phyloP scores from a whole-genome alignment of 2,888 invertebrate genomes.

The Hypomecis punctinalis region DNA sequence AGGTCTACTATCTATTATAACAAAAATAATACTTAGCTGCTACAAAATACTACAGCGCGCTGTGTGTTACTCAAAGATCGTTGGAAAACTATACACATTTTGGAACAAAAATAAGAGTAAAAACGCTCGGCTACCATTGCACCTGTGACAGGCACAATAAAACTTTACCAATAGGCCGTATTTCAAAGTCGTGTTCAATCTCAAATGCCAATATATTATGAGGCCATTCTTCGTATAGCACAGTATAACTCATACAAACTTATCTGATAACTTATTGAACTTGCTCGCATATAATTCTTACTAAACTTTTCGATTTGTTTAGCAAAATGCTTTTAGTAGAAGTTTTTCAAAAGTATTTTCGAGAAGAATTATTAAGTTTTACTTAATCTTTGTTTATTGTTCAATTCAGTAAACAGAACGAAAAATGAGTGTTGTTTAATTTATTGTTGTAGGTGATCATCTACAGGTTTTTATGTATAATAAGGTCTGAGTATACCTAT shows the following conservation, averaged over 20 bases:
- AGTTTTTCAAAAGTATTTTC: too few species aligned
- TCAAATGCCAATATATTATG: slow-evolving; percentile 81
- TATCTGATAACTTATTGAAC: slow-evolving; percentile 68
- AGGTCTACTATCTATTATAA: too few species aligned
- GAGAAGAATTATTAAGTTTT: too few species aligned
- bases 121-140: slow-evolving; percentile 67
- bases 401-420: too few species aligned
- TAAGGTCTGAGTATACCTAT: too few species aligned
- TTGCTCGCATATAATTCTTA: slow-evolving; percentile 70
- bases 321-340: neutral
- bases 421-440: too few species aligned
- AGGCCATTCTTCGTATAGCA: slow-evolving; percentile 68
- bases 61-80: slow-evolving; percentile 46
- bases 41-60: too few species aligned
- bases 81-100: slow-evolving; percentile 45
- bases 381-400: too few species aligned
- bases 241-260: slow-evolving; percentile 71
- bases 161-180: slow-evolving; percentile 83
- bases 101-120: slow-evolving; percentile 62
- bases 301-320: slow-evolving; percentile 8
- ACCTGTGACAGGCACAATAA: slow-evolving; percentile 81
- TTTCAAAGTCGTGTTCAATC: slow-evolving; percentile 81
- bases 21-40: too few species aligned
- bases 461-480: too few species aligned
- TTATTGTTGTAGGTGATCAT: too few species aligned